These are phyloP conservation scores for Blastobasis adustella DNA, from an alignment of 2,888 invertebrate genomes.

Conservation along the genomic window DNA sequence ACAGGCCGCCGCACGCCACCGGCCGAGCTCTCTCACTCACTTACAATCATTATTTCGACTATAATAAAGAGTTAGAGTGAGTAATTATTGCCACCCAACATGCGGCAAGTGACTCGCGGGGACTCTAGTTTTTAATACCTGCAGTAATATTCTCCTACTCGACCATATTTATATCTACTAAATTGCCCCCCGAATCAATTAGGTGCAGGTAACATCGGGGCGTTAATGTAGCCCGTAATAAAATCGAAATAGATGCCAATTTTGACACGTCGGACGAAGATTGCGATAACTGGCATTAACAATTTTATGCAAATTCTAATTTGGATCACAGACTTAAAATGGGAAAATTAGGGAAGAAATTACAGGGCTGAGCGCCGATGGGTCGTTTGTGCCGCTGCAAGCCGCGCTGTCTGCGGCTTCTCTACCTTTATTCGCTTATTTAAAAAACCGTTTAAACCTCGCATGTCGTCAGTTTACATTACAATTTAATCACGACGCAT, in stretches of 20 bases:
- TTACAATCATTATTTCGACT: slow-evolving; percentile 65
- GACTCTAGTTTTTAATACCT: neutral
- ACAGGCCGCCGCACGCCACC: slow-evolving; percentile 66
- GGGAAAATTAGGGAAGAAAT: slow-evolving; percentile 61
- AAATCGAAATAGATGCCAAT: slow-evolving; percentile 46
- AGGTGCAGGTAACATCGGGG: slow-evolving; percentile 1
- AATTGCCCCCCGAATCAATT: neutral
- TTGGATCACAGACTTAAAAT: slow-evolving; percentile 58
- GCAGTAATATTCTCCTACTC: neutral
- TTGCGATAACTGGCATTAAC: slow-evolving; percentile 60
- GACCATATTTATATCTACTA: neutral
- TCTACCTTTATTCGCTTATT: neutral
- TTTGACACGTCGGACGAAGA: slow-evolving; percentile 58
- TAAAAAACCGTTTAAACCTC: neutral
- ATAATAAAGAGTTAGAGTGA: slow-evolving; percentile 67
- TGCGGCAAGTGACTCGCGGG: slow-evolving; percentile 8
- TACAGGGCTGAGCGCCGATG: slow-evolving; percentile 59
- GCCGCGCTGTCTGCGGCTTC: slow-evolving; percentile 25
- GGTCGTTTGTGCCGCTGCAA: slow-evolving; percentile 46
- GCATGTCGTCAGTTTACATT: neutral
- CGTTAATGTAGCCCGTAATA: slow-evolving; percentile 42
- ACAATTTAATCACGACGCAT: too few relatives aligned
- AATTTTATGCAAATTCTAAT: slow-evolving; percentile 69
- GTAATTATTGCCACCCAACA: slow-evolving; percentile 62
- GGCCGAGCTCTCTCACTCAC: slow-evolving; percentile 56